phyloP scores from a whole-genome alignment of 2,797 vertebrate genomes.

The Rallus crepitans region DNA sequence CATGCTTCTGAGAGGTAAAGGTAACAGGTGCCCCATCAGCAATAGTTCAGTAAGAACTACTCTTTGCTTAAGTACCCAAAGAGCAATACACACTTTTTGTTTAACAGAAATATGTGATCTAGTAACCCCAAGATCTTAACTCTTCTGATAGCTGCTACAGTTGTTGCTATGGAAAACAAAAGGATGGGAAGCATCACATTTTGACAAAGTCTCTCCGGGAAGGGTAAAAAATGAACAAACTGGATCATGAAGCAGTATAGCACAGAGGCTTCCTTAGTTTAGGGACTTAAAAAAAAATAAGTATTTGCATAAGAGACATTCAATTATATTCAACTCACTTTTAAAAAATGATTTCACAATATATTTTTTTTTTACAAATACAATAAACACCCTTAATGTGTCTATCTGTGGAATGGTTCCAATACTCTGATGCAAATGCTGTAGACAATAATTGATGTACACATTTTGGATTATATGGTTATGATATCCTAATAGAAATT shows the following conservation, averaged over 20 bases:
- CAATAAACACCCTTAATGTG: neutral
- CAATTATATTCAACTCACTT: neutral
- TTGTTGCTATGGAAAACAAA: neutral
- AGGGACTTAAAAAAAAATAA: neutral
- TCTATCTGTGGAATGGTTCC: neutral
- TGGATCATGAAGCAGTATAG: neutral
- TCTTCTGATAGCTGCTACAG: neutral
- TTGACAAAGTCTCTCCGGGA: neutral
- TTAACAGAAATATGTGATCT: neutral
- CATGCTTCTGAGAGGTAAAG: neutral
- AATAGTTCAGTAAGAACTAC: neutral
- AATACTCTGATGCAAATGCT: slow-evolving; percentile 18
- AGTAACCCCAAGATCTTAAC: neutral
- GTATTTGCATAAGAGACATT: neutral
- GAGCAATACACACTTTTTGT: neutral
- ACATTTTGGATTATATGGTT: slow-evolving; percentile 38
- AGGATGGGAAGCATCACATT: neutral
- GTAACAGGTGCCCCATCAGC: neutral
- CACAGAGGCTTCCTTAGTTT: neutral
- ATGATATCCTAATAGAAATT: slow-evolving; percentile 60
- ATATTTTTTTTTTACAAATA: neutral
- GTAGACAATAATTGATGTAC: slow-evolving; percentile 32
- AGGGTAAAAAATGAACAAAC: neutral
- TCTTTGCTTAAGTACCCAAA: neutral
- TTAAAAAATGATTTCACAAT: neutral